Percentiles rank a stretch among this genome's conserved stretches.
Conservation (phyloP, 2,888 invertebrate species). For the Clunio marinus region DNA sequence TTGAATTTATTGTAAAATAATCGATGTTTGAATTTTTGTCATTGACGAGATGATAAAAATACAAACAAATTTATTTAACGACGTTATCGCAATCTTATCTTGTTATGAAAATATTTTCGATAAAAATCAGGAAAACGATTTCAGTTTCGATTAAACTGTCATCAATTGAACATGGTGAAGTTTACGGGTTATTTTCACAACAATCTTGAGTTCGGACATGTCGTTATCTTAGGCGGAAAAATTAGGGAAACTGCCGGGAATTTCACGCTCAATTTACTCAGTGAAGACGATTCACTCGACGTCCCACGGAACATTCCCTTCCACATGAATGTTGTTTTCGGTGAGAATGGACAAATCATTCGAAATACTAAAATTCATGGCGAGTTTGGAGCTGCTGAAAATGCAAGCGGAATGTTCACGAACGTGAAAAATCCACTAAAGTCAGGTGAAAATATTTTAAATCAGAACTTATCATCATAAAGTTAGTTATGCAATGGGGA, state of each 20-base stretch:
- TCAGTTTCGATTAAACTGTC: background rate
- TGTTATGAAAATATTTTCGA: no score
- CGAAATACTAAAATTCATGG: slow-evolving; percentile 27
- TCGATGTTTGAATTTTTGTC: background rate
- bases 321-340: slow-evolving; percentile 28
- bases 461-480: no score
- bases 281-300: background rate
- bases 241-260: background rate
- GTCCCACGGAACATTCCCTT: slow-evolving; percentile 24
- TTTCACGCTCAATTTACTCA: slow-evolving; percentile 14
- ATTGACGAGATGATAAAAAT: background rate
- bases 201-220: slow-evolving; percentile 23
- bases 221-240: slow-evolving; percentile 12
- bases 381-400: slow-evolving; percentile 27
- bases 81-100: no score
- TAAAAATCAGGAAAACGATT: no score
- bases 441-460: slow-evolving; percentile 15
- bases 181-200: slow-evolving; percentile 7
- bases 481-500: background rate
- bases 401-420: background rate
- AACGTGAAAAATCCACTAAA: slow-evolving; percentile 31
- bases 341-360: slow-evolving; percentile 27
- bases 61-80: no score
- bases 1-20: no score
- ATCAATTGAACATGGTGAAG: slow-evolving; percentile 2